phyloP scores from a whole-genome alignment of 2,797 vertebrate species.

The Rhinichthys osculus region DNA sequence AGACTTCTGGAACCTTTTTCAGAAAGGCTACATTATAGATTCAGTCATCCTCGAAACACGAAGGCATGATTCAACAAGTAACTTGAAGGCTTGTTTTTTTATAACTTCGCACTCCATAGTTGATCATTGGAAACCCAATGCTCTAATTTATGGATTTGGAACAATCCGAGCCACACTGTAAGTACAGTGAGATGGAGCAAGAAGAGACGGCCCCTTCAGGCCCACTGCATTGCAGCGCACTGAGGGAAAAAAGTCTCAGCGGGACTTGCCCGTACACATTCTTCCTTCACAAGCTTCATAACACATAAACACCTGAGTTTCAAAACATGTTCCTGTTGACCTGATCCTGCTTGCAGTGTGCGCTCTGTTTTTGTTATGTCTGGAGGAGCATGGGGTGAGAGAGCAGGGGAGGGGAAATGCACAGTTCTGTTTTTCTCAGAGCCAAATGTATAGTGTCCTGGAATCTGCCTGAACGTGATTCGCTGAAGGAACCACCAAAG shows the following conservation, averaged over 20 bases:
- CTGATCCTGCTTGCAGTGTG: neutral
- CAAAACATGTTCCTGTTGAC: constrained; percentile 30
- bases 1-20: constrained; percentile 14
- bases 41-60: neutral
- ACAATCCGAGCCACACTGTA: neutral
- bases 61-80: constrained; percentile 35
- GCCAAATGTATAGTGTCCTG: constrained; percentile 9
- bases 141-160: neutral
- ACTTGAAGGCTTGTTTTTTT: constrained; percentile 8
- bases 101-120: neutral
- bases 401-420: neutral
- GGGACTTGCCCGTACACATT: constrained; percentile 45
- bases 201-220: neutral
- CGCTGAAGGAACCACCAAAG: neutral
- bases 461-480: constrained; percentile 42
- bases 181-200: neutral
- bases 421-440: constrained; percentile 1
- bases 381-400: neutral
- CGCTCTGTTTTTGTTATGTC: constrained; percentile 46
- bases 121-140: neutral
- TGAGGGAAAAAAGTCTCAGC: neutral
- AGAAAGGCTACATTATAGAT: neutral
- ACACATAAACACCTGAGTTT: constrained; percentile 43
- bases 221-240: neutral
- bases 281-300: constrained; percentile 4